phyloP scores from a whole-genome alignment of 1,140 invertebrate genomes.

The Rhyzopertha dominica region DNA sequence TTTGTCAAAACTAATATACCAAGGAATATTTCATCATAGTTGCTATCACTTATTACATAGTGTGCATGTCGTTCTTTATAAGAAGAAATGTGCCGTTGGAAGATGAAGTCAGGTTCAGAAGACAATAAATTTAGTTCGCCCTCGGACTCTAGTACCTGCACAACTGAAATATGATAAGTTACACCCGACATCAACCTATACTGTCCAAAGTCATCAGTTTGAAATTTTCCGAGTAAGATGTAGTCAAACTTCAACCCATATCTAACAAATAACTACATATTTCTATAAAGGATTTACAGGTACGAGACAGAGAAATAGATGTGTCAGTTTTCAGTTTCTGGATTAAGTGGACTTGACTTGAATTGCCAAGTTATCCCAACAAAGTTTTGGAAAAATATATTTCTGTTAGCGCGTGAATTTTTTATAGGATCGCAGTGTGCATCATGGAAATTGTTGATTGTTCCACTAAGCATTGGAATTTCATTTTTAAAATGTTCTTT shows the following conservation, averaged over 20 bases:
- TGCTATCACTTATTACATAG: too few relatives aligned
- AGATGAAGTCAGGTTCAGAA: too few relatives aligned
- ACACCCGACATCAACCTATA: conserved; percentile 14
- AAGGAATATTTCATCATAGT: too few relatives aligned
- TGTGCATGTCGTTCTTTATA: too few relatives aligned
- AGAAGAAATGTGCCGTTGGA: too few relatives aligned
- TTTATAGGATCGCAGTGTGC: conserved; percentile 4
- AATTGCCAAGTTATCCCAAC: conserved; percentile 1
- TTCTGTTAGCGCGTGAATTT: neutral
- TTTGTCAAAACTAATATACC: too few relatives aligned
- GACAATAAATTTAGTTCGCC: conserved; percentile 13
- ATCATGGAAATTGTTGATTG: neutral
- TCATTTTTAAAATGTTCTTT: conserved; percentile 3
- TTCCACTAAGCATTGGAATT: conserved; percentile 1
- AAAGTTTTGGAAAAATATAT: conserved; percentile 10
- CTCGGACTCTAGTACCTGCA: conserved; percentile 19
- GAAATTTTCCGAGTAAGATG: conserved; percentile 16
- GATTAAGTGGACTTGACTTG: neutral
- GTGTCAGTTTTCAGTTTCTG: conserved; percentile 6
- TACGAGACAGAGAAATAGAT: neutral
- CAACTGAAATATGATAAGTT: conserved; percentile 13
- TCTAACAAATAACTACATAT: neutral
- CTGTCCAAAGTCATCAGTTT: conserved; percentile 17
- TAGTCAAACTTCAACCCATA: conserved; percentile 2
- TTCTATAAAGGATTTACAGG: neutral